phyloP scores from a whole-genome alignment of 1,140 invertebrate species.

The Pachypsylla venusta region DNA sequence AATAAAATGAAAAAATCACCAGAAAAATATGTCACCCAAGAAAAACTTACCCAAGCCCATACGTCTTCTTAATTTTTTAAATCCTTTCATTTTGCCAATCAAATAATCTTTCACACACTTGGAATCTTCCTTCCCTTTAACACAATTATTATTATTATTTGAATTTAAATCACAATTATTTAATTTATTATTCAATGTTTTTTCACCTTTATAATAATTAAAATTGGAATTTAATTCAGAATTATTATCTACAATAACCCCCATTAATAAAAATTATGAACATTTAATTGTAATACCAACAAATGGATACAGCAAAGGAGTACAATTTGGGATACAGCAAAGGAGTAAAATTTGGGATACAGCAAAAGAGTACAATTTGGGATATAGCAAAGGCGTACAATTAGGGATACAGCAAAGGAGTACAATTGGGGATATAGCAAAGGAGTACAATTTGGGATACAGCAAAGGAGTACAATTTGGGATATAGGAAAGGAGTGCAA shows the following conservation, averaged over 20 bases:
- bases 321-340: too few relatives aligned
- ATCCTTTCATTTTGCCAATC: constrained; percentile 2
- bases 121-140: not conserved
- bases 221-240: not conserved
- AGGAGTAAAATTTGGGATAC: too few relatives aligned
- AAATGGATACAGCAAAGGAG: too few relatives aligned
- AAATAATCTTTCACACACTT: constrained; percentile 5
- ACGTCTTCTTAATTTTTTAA: not conserved
- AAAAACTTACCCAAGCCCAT: constrained; percentile 5
- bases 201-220: not conserved
- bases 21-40: constrained; percentile 1
- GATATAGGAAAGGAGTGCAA: too few relatives aligned
- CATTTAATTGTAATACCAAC: too few relatives aligned
- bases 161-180: not conserved
- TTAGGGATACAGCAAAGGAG: too few relatives aligned
- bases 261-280: too few relatives aligned
- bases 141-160: not conserved
- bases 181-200: not conserved
- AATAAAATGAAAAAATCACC: not conserved
- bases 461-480: too few relatives aligned
- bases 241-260: constrained; percentile 5
- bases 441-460: too few relatives aligned
- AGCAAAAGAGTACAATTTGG: too few relatives aligned
- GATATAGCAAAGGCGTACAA: too few relatives aligned
- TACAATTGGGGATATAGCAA: too few relatives aligned